Evolutionary conservation across 2,113 vertebrate genomes (phyloP).

Genomic region (Sakesphorus luctuosus): DNA sequence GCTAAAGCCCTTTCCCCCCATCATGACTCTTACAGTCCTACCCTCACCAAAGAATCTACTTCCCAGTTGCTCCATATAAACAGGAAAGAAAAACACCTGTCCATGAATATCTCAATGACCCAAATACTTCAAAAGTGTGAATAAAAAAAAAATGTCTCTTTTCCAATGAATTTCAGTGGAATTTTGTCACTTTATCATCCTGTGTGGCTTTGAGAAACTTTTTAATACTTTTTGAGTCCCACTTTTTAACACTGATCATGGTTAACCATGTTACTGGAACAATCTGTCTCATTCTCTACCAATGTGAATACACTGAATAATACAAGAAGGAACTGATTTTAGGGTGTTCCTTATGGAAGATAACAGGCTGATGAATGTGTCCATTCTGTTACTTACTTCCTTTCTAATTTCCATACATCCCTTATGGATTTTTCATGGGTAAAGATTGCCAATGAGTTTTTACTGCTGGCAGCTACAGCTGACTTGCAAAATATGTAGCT

Average conservation of each 20-base stretch:
- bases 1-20: not conserved
- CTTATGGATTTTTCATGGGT: not conserved
- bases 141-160: not conserved
- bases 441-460: not conserved
- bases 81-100: not conserved
- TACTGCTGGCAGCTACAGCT: not conserved
- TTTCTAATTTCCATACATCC: not conserved
- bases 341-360: not conserved
- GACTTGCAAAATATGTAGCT: not conserved
- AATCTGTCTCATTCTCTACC: not conserved
- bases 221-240: fast-evolving
- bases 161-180: not conserved
- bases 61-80: not conserved
- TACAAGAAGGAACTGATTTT: not conserved
- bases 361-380: not conserved
- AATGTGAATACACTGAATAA: not conserved
- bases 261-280: fast-evolving
- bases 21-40: not conserved
- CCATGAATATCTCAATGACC: not conserved
- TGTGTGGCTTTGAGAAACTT: not conserved
- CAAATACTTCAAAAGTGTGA: not conserved
- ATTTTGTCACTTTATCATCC: not conserved
- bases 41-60: not conserved
- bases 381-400: not conserved
- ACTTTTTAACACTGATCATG: not conserved